Evolutionary conservation across 2,113 vertebrate species (phyloP).

Genomic region (Excalfactoria chinensis): DNA sequence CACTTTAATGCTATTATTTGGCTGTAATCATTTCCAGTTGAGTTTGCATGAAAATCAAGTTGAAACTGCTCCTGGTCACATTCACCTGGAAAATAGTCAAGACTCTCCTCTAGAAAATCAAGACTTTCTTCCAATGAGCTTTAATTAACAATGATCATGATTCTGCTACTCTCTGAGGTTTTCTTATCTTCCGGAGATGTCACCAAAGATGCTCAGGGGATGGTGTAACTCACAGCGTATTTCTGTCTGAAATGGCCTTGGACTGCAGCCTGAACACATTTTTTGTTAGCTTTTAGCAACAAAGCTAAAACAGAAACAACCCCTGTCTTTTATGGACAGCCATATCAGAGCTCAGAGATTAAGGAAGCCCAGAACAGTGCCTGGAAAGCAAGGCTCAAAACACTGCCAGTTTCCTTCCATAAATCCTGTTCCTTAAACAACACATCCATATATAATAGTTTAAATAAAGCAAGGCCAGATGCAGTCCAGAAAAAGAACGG

Average conservation of each 20-base stretch:
- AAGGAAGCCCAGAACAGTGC: constrained; percentile 47
- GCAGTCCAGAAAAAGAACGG: constrained; percentile 44
- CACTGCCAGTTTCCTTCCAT: constrained; percentile 43
- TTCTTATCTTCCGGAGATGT: constrained; percentile 4
- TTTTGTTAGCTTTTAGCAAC: background rate
- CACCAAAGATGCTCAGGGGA: background rate
- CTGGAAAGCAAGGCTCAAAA: constrained; percentile 49
- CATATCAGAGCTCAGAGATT: constrained; percentile 24
- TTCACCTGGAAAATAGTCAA: constrained; percentile 51
- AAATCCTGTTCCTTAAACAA: constrained; percentile 62
- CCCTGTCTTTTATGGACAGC: constrained; percentile 16
- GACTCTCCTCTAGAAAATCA: constrained; percentile 44
- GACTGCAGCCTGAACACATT: background rate
- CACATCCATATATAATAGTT: constrained; percentile 50
- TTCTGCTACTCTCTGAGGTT: background rate
- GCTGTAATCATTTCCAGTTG: constrained; percentile 61
- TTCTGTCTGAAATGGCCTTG: background rate
- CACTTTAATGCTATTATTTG: constrained; percentile 67
- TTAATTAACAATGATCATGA: constrained; percentile 15
- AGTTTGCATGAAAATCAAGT: constrained; percentile 60
- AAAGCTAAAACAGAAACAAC: constrained; percentile 25
- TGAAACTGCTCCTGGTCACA: constrained; percentile 40
- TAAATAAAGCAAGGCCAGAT: constrained; percentile 54
- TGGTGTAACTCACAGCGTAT: background rate
- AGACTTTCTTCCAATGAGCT: background rate